A percentile compares a stretch with the other conserved stretches of the same genome.
These are phyloP conservation scores for Drosophila littoralis DNA, from an alignment of 1,140 invertebrate genomes.

Conservation along the genomic window DNA sequence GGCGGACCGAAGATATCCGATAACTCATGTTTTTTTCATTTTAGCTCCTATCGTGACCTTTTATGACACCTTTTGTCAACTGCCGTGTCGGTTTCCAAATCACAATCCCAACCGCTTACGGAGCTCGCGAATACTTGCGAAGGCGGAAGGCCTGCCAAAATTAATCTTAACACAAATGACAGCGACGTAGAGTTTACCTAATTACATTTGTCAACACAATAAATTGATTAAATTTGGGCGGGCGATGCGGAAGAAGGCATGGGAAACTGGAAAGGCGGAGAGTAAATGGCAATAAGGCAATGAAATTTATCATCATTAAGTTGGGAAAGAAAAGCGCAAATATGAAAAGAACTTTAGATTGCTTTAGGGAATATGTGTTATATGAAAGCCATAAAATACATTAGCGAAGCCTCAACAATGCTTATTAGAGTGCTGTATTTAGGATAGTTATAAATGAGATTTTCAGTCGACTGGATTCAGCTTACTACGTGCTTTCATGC, in stretches of 20 bases:
- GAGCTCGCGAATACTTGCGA: neutral
- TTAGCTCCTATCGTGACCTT: constrained; percentile 5
- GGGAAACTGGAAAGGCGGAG: neutral
- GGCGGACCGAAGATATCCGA: neutral
- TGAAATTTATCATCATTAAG: constrained; percentile 48
- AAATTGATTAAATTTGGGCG: constrained; percentile 40
- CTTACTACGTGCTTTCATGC: no score
- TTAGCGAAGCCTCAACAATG: neutral
- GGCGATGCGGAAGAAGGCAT: neutral
- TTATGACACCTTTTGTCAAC: constrained; percentile 3
- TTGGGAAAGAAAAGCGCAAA: constrained; percentile 24
- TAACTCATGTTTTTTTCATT: no score
- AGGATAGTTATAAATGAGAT: neutral
- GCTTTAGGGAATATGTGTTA: constrained; percentile 2
- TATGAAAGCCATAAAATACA: constrained; percentile 11
- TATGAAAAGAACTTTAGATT: constrained; percentile 23
- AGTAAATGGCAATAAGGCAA: constrained; percentile 30
- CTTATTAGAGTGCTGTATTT: neutral
- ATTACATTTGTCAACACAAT: constrained; percentile 45
- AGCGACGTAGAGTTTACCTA: constrained; percentile 25
- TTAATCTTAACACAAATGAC: constrained; percentile 29
- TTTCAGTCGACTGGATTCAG: neutral
- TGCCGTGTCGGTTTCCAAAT: constrained; percentile 10
- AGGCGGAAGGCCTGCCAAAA: constrained; percentile 25
- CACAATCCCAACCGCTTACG: constrained; percentile 10